Percentiles rank a stretch among this genome's conserved stretches.
Conservation (phyloP, 2,113 vertebrate genomes). For the Brachyhypopomus occidentalis region DNA sequence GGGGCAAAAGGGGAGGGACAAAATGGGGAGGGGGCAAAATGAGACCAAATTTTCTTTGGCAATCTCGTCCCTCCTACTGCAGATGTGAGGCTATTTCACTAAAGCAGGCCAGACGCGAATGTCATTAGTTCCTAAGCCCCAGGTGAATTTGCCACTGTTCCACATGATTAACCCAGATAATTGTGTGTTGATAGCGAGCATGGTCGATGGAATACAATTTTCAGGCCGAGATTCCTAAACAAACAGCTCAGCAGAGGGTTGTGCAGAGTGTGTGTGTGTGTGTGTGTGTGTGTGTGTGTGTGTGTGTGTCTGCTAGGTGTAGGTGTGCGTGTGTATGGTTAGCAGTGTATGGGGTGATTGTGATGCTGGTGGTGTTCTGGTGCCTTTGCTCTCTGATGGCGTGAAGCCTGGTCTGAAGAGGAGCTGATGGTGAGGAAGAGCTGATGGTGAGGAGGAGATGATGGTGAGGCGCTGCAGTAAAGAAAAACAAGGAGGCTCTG, state of each 20-base stretch:
- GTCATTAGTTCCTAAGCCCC: constrained; percentile 99
- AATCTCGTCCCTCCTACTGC: constrained; percentile 99
- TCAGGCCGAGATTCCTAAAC: constrained; percentile 98
- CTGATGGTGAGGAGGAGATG: no score
- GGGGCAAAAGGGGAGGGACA: constrained; percentile 27
- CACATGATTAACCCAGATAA: constrained; percentile 99
- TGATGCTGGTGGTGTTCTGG: constrained; percentile 55
- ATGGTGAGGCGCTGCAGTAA: no score
- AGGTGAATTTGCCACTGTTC: constrained; percentile 99
- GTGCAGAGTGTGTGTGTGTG: constrained; percentile 59
- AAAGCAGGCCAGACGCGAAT: constrained; percentile 99
- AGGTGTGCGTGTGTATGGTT: constrained; percentile 2
- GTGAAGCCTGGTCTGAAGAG: background rate
- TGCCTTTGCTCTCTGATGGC: constrained; percentile 15
- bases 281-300: constrained; percentile 20
- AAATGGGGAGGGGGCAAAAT: constrained; percentile 72
- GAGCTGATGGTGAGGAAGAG: no score
- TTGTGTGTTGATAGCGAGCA: constrained; percentile 99
- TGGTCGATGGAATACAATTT: constrained; percentile 99
- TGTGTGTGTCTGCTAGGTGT: constrained; percentile 2
- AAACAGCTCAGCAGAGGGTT: constrained; percentile 95
- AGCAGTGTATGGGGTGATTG: constrained; percentile 51
- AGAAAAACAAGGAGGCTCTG: no score
- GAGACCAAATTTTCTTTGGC: constrained; percentile 98
- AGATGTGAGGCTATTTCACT: constrained; percentile 99